Evolutionary conservation across 2,888 invertebrate genomes (phyloP), one percentile per base, ranked within the genome.

Genomic region (Drosophila paracracens): DNA sequence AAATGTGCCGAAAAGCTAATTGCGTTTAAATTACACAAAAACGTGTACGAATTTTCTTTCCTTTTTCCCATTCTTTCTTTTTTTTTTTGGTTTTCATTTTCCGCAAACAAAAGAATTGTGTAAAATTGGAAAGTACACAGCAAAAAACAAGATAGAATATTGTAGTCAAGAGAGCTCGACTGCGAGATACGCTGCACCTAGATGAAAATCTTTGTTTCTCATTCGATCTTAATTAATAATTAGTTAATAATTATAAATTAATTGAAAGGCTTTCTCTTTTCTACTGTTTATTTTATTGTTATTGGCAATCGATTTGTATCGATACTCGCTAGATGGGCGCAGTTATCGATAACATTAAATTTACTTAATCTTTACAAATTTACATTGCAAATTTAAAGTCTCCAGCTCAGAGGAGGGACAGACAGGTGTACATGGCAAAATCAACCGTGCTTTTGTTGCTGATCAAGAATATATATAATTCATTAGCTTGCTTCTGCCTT

Each of bases 11-110:
- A n/a, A 35, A 85, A 83, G 80, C 69, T 86, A 88, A 88, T 88
- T 81, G 81, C 80, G 76, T 85, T 88, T 81, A 82, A 82, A 88
- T 85, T 88, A 88, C 76, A 52, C 7, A 35, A 25, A 38, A 21
- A 29, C 62, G 11, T 61, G 33, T 33, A 21, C 33, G 1, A 35
- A 36, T 13, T 18, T 46, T 21, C 13, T 13, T 46, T 46, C 16
- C 21, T 8, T 27, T 16, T 21, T 5, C 2, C n/a, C 4, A 2
- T n/a, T 21, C 7, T 16, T 46, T 51, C 36, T 18, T 29, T 35
- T 27, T 6, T 51, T 51, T 53, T 21, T 25, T 16, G 1, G 3
- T 4, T 27, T 33, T 33, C 33, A 16, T 16, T 46, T 21, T 35
- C 10, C 25, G 25, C 29, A 18, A 25, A 46, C 16, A 51, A 52